Evolutionary conservation across 2,113 vertebrate genomes (phyloP).

Genomic region (Paramisgurnus dabryanus): DNA sequence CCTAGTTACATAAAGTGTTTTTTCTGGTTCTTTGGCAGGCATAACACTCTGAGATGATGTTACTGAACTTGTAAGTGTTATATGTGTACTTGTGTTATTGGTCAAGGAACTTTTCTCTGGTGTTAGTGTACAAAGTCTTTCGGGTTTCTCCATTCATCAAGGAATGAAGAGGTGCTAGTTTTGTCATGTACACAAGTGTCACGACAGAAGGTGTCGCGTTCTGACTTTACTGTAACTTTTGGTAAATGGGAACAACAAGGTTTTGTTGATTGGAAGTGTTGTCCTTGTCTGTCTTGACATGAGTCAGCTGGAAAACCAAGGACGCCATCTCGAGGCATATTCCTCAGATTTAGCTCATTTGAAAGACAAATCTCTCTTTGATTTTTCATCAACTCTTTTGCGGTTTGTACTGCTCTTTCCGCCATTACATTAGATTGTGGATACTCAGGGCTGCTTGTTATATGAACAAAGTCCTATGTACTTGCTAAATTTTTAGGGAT

Average conservation of each 20-base stretch:
- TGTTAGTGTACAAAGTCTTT: background rate
- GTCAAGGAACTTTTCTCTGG: background rate
- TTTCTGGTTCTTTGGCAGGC: background rate
- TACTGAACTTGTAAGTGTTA: background rate
- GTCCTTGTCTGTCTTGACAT: slow-evolving; percentile 1
- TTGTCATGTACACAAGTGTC: background rate
- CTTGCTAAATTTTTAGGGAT: no score
- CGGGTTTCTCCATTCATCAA: no score
- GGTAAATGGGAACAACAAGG: background rate
- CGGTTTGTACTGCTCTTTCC: background rate
- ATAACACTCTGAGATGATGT: background rate
- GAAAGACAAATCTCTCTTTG: slow-evolving; percentile 8
- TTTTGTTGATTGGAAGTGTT: background rate
- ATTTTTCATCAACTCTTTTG: background rate
- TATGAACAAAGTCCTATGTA: no score
- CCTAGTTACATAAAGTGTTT: no score
- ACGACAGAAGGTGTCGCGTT: background rate
- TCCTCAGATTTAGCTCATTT: slow-evolving; percentile 13
- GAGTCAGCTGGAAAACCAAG: background rate
- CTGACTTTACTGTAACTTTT: background rate
- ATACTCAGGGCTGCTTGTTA: no score
- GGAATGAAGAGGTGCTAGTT: background rate
- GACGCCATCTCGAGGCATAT: background rate
- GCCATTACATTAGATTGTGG: no score
- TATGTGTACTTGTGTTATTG: background rate